phyloP scores from a whole-genome alignment of 1,140 invertebrate genomes.

The Drosophila insularis region DNA sequence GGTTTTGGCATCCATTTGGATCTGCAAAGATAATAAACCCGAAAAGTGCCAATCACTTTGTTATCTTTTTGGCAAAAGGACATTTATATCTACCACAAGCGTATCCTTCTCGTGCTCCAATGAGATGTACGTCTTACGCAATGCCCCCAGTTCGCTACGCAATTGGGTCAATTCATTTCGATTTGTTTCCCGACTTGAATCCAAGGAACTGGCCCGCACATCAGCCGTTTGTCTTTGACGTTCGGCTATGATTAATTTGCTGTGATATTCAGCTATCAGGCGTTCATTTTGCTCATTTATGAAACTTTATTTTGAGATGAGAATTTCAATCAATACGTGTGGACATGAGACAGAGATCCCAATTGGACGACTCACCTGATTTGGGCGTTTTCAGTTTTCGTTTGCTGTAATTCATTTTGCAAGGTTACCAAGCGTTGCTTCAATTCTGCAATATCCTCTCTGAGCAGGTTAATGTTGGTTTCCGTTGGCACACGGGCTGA shows the following conservation, averaged over 20 bases:
- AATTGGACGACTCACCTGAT: slow-evolving; percentile 49
- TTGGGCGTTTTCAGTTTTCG: slow-evolving; percentile 58
- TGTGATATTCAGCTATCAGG: slow-evolving; percentile 67
- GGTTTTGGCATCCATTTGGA: slow-evolving; percentile 74
- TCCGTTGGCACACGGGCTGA: slow-evolving; percentile 64
- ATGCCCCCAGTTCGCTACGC: slow-evolving; percentile 55
- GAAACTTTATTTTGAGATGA: slow-evolving; percentile 39
- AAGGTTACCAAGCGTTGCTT: slow-evolving; percentile 41
- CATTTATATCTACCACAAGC: slow-evolving; percentile 51
- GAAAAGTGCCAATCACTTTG: not conserved
- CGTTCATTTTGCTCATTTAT: slow-evolving; percentile 79
- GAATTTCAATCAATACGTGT: not conserved
- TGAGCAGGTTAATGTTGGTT: slow-evolving; percentile 61
- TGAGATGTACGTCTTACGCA: slow-evolving; percentile 60
- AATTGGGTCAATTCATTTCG: slow-evolving; percentile 59
- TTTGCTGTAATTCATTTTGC: slow-evolving; percentile 50
- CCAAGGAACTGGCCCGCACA: slow-evolving; percentile 55
- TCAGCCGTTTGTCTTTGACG: slow-evolving; percentile 61
- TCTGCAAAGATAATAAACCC: slow-evolving; percentile 24
- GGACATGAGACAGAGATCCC: not conserved
- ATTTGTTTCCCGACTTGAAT: slow-evolving; percentile 63
- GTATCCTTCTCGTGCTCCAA: slow-evolving; percentile 75
- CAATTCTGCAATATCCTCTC: slow-evolving; percentile 64
- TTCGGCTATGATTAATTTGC: slow-evolving; percentile 64
- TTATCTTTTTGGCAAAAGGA: not conserved